phyloP scores from a whole-genome alignment of 2,888 invertebrate genomes.

The Aphodius sticticus region DNA sequence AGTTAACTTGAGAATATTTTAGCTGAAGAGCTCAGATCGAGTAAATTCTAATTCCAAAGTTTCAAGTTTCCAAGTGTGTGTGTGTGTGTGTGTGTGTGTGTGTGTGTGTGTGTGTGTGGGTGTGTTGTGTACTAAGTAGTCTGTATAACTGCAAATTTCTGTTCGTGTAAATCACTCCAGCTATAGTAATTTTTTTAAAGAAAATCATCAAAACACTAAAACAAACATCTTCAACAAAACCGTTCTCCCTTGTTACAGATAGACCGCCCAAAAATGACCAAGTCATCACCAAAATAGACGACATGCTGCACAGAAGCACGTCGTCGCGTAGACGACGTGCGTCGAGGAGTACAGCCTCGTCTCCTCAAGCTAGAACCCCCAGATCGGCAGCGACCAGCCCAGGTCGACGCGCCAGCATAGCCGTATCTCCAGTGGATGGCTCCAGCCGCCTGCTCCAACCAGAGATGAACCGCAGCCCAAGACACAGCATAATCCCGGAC shows the following conservation, averaged over 20 bases:
- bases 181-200: no score
- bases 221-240: background rate
- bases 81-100: no score
- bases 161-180: no score
- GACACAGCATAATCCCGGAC: constrained; percentile 58
- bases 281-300: background rate
- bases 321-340: constrained; percentile 73
- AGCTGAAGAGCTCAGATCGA: no score
- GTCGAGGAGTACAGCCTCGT: constrained; percentile 72
- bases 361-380: constrained; percentile 67
- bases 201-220: no score
- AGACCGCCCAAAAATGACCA: background rate
- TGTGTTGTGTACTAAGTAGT: no score
- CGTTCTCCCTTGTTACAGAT: background rate
- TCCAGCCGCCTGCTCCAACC: constrained; percentile 52
- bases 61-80: no score
- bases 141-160: no score
- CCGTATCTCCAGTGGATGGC: constrained; percentile 57
- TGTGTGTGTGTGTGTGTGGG: no score
- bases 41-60: no score
- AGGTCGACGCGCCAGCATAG: constrained; percentile 57
- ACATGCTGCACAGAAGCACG: constrained; percentile 73
- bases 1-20: no score
- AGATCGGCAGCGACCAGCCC: constrained; percentile 59
- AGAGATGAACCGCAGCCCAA: constrained; percentile 61